Conservation (phyloP, 2,113 vertebrate species). For the Oostethus manadensis region DNA sequence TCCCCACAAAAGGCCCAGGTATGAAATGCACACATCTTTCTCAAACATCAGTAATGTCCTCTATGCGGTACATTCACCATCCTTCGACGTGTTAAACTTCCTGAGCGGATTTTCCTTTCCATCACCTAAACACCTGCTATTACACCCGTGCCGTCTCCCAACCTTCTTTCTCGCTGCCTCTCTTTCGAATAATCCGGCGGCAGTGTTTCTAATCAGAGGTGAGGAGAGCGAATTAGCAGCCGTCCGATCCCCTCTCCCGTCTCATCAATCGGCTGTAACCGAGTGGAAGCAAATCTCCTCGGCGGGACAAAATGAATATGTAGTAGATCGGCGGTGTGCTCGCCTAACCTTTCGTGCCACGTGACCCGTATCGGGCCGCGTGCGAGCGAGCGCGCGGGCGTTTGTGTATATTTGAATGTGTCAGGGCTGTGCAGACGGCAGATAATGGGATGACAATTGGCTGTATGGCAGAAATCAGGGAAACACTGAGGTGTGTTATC, state of each 20-base stretch:
- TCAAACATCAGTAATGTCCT: too few species aligned
- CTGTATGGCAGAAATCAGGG: constrained; percentile 82
- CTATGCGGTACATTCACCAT: background rate
- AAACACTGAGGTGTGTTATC: constrained; percentile 82
- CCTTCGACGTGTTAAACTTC: background rate
- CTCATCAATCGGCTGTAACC: constrained; percentile 99
- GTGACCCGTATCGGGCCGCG: constrained; percentile 51
- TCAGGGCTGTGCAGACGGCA: constrained; percentile 61
- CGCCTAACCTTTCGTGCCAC: constrained; percentile 58
- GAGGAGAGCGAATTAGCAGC: constrained; percentile 98
- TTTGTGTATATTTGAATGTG: constrained; percentile 50
- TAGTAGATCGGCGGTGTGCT: constrained; percentile 88
- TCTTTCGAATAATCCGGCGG: constrained; percentile 78
- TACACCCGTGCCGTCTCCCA: background rate
- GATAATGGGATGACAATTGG: constrained; percentile 84
- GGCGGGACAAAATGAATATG: constrained; percentile 93
- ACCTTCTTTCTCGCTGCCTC: constrained; percentile 42
- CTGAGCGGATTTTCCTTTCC: background rate
- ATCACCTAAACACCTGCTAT: background rate
- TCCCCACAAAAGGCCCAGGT: too few species aligned
- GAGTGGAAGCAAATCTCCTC: constrained; percentile 89
- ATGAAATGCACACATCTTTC: background rate
- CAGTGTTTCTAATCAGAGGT: constrained; percentile 98
- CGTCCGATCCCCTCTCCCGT: constrained; percentile 94
- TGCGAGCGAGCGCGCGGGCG: constrained; percentile 21